Conservation (phyloP, 2,888 invertebrate species). For the Leptothorax acervorum region DNA sequence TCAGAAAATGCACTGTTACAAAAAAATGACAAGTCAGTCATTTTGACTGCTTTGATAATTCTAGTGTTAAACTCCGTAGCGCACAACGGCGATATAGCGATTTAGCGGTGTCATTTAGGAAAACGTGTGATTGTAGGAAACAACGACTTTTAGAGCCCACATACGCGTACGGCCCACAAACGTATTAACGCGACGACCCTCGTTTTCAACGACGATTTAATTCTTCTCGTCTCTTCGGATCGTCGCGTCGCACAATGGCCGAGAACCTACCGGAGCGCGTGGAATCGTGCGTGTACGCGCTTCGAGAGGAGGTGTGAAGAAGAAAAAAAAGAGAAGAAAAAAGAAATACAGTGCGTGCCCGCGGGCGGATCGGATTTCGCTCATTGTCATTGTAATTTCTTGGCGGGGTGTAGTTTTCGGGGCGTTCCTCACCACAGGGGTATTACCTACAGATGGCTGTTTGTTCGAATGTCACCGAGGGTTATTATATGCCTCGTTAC, state of each 20-base stretch:
- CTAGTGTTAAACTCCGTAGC: neutral
- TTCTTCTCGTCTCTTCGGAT: conserved; percentile 56
- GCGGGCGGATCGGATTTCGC: conserved; percentile 85
- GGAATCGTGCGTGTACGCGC: conserved; percentile 70
- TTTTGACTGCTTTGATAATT: neutral
- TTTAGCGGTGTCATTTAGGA: conserved; percentile 18
- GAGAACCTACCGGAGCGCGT: conserved; percentile 77
- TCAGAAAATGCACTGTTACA: neutral
- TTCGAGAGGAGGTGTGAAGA: conserved; percentile 62
- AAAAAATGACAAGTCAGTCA: neutral
- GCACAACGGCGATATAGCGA: conserved; percentile 9
- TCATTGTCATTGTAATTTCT: conserved; percentile 85
- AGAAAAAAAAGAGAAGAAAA: conserved; percentile 31
- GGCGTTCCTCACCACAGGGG: conserved; percentile 84
- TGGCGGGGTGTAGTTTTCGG: conserved; percentile 84
- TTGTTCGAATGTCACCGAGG: conserved; percentile 84
- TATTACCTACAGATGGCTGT: conserved; percentile 85
- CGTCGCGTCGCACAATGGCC: conserved; percentile 71
- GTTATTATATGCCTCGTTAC: conserved; percentile 85
- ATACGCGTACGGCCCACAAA: conserved; percentile 37
- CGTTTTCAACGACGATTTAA: conserved; percentile 49
- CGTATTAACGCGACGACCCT: conserved; percentile 48
- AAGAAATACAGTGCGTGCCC: conserved; percentile 80
- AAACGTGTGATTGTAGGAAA: conserved; percentile 36
- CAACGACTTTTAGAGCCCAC: neutral